Percentiles rank a stretch among this genome's conserved stretches.
Conservation (phyloP, 2,113 vertebrate species). For the Oncorhynchus kisutch region DNA sequence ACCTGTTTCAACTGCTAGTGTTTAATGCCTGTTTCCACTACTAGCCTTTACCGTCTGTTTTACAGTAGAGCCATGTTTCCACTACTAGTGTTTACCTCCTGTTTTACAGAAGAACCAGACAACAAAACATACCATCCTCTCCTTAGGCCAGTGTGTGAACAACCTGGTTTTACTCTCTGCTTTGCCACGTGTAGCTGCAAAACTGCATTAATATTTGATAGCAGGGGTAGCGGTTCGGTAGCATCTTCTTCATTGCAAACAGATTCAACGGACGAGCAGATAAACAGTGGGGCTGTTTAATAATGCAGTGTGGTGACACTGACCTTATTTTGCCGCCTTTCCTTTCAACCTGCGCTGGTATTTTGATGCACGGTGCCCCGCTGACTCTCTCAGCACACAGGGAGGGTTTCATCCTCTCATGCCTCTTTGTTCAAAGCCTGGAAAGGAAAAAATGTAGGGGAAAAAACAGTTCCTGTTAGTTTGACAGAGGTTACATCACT, state of each 20-base stretch:
- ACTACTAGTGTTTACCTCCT: constrained; percentile 36
- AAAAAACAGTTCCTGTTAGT: constrained; percentile 57
- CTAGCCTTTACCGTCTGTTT: no score
- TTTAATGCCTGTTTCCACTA: no score
- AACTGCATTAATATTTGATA: constrained; percentile 76
- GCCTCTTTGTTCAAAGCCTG: constrained; percentile 68
- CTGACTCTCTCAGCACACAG: constrained; percentile 59
- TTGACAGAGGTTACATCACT: constrained; percentile 70
- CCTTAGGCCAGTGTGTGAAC: constrained; percentile 31
- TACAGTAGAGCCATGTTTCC: no score
- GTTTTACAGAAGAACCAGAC: constrained; percentile 36
- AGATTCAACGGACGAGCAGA: constrained; percentile 71
- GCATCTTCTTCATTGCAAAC: constrained; percentile 62
- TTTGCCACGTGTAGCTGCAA: constrained; percentile 63
- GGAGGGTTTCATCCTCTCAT: constrained; percentile 61
- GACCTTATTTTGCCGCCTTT: constrained; percentile 81
- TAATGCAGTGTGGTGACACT: constrained; percentile 79
- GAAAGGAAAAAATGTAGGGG: constrained; percentile 12
- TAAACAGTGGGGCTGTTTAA: constrained; percentile 75
- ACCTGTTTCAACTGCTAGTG: no score
- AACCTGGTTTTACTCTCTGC: constrained; percentile 48
- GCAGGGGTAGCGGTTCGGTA: constrained; percentile 33
- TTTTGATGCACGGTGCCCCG: constrained; percentile 72
- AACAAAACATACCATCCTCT: constrained; percentile 45
- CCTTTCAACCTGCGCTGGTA: constrained; percentile 78